phyloP scores from a whole-genome alignment of 1,140 invertebrate genomes.

The Tetramorium parvispinum region DNA sequence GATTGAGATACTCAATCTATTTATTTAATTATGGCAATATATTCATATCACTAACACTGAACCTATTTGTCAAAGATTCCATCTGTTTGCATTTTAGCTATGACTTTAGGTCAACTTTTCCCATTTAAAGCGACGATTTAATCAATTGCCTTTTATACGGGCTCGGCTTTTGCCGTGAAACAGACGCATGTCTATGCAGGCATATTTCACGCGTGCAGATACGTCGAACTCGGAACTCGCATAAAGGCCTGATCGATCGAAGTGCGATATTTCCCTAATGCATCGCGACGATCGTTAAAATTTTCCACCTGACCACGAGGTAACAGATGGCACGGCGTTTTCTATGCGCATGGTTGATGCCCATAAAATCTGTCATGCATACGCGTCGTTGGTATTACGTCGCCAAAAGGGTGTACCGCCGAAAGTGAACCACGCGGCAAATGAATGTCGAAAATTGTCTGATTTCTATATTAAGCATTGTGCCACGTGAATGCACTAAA shows the following conservation, averaged over 20 bases:
- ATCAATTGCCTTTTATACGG: not conserved
- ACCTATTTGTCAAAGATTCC: not conserved
- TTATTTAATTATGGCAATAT: not conserved
- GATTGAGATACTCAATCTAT: not conserved
- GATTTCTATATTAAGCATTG: not conserved
- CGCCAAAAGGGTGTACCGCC: constrained; percentile 29
- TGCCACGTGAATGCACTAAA: not conserved
- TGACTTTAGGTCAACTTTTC: not conserved
- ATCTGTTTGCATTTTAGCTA: not conserved
- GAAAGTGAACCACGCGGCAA: constrained; percentile 36
- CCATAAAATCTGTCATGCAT: constrained; percentile 71
- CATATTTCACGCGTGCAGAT: constrained; percentile 11
- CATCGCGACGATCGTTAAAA: constrained; percentile 61
- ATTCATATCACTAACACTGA: not conserved
- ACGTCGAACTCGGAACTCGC: not conserved
- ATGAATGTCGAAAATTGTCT: constrained; percentile 34
- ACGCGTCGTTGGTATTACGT: constrained; percentile 50
- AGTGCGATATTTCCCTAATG: constrained; percentile 55
- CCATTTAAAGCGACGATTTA: not conserved
- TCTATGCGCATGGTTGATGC: constrained; percentile 56
- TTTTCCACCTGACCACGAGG: constrained; percentile 72
- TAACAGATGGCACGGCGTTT: constrained; percentile 68
- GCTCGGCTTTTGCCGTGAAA: not conserved
- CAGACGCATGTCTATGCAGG: not conserved
- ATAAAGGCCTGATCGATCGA: constrained; percentile 39